These are phyloP conservation scores for Hippocampus abdominalis DNA, from an alignment of 2,113 vertebrate species.

Conservation along the genomic window DNA sequence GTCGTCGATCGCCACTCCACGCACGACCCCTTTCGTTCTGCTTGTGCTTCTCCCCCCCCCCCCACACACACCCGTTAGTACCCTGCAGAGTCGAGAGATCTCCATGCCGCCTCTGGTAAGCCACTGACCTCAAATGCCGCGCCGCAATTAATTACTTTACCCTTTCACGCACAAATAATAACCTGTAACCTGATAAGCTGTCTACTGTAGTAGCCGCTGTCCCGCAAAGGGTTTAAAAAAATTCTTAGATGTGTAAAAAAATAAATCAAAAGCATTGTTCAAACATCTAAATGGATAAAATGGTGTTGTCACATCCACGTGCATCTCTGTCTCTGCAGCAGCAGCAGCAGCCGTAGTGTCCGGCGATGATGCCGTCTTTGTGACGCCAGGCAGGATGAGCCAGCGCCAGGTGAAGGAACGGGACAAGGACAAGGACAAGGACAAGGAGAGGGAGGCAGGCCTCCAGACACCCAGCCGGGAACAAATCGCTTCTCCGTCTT, in stretches of 20 bases:
- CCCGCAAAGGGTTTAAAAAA: no score
- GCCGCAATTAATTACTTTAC: no score
- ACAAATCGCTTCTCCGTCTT: conserved; percentile 69
- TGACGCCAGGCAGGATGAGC: conserved; percentile 90
- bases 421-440: conserved; percentile 78
- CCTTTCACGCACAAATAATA: no score
- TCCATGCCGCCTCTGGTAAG: conserved; percentile 63
- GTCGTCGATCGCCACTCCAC: conserved; percentile 34
- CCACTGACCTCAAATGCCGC: not conserved
- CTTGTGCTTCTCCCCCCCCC: conserved; percentile 6
- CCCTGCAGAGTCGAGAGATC: conserved; percentile 64
- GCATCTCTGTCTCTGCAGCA: conserved; percentile 5
- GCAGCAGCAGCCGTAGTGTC: conserved; percentile 79
- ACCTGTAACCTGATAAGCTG: no score
- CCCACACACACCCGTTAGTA: conserved; percentile 35
- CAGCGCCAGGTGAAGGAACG: conserved; percentile 81
- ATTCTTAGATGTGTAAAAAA: no score
- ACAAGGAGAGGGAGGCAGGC: conserved; percentile 77
- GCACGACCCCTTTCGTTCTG: not conserved
- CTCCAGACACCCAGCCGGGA: conserved; percentile 87
- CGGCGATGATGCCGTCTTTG: conserved; percentile 79
- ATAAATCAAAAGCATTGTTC: no score
- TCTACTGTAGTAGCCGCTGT: no score
- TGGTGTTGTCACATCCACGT: not conserved
- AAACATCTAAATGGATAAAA: not conserved